These are phyloP conservation scores for Clarias gariepinus DNA, from an alignment of 2,113 vertebrate species.

Conservation along the genomic window DNA sequence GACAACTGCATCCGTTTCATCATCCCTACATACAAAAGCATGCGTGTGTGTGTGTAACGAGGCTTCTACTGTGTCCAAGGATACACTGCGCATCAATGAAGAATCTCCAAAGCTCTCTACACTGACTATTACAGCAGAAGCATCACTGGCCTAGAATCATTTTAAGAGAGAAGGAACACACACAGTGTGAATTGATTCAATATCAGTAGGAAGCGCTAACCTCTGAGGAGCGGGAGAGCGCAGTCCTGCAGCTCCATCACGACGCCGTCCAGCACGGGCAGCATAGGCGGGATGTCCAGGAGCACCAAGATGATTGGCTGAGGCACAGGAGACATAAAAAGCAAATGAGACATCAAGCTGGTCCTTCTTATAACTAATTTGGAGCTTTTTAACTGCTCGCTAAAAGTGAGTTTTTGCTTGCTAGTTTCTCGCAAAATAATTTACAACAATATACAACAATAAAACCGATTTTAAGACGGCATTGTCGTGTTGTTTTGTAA, in stretches of 20 bases:
- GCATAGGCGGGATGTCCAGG: constrained; percentile 94
- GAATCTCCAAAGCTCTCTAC: neutral
- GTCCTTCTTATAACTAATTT: neutral
- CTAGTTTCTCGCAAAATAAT: neutral
- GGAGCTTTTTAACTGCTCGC: neutral
- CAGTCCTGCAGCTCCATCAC: constrained; percentile 98
- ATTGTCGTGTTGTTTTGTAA: too few species aligned
- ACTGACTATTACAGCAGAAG: neutral
- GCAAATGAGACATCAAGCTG: neutral
- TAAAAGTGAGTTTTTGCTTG: neutral
- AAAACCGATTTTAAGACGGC: neutral
- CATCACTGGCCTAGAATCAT: neutral
- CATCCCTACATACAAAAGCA: neutral
- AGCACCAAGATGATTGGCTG: constrained; percentile 89
- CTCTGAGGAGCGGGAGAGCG: constrained; percentile 88
- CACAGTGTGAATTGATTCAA: neutral
- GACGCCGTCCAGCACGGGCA: constrained; percentile 90
- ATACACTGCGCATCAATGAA: neutral
- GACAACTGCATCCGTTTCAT: too few species aligned
- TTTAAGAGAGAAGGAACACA: neutral
- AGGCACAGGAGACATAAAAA: neutral
- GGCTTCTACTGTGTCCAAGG: neutral
- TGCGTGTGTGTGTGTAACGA: neutral
- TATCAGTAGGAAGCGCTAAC: constrained; percentile 61
- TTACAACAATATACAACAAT: neutral